phyloP scores from a whole-genome alignment of 2,888 invertebrate species.

The Lymantria monacha region DNA sequence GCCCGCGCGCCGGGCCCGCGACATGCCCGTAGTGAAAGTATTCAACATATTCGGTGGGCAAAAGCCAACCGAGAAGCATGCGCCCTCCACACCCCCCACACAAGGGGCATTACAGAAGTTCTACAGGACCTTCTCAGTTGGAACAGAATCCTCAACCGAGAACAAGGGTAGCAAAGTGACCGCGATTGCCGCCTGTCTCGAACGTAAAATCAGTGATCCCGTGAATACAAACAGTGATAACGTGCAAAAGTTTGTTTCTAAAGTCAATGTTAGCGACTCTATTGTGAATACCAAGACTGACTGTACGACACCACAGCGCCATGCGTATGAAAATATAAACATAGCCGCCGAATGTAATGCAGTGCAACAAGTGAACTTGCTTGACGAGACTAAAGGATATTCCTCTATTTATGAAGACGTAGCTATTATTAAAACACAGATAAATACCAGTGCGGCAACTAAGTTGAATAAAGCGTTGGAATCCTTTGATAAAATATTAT shows the following conservation, averaged over 20 bases:
- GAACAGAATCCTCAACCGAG: constrained; percentile 61
- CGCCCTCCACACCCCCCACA: constrained; percentile 52
- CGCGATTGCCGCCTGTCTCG: constrained; percentile 73
- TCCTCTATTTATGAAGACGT: constrained; percentile 77
- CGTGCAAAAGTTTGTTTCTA: constrained; percentile 59
- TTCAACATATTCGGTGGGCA: constrained; percentile 80
- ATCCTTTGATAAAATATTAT: constrained; percentile 76
- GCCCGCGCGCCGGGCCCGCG: constrained; percentile 72
- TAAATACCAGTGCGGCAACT: constrained; percentile 46
- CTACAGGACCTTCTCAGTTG: constrained; percentile 79
- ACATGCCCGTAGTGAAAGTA: constrained; percentile 81
- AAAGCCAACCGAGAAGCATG: constrained; percentile 76
- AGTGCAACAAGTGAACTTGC: constrained; percentile 46
- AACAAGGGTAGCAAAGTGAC: constrained; percentile 73
- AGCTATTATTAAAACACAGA: constrained; percentile 56
- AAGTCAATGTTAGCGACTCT: constrained; percentile 49
- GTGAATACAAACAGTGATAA: constrained; percentile 53
- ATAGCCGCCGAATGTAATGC: constrained; percentile 48
- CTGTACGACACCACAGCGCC: constrained; percentile 48
- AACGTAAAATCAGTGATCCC: constrained; percentile 72
- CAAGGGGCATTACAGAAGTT: constrained; percentile 73
- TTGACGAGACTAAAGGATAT: constrained; percentile 72
- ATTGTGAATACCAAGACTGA: constrained; percentile 54
- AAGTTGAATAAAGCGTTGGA: constrained; percentile 73
- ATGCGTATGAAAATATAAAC: constrained; percentile 77